Conservation (phyloP, 2,113 vertebrate genomes). For the Myiopsitta monachus region DNA sequence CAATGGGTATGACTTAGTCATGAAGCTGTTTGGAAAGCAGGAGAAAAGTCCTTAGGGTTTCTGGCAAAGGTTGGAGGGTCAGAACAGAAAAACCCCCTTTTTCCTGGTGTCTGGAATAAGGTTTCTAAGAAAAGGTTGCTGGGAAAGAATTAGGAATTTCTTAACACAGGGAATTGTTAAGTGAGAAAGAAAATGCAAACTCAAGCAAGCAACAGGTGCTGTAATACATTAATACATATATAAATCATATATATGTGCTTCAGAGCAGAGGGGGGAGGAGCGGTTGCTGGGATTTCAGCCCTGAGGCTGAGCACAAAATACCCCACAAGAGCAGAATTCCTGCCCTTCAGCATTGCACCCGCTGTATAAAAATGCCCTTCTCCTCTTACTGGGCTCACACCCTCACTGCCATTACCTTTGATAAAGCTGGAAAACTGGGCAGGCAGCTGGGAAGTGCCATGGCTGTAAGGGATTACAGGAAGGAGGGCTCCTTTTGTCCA, state of each 20-base stretch:
- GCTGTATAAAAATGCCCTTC: neutral
- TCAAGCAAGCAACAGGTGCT: accelerated
- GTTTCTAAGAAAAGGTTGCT: neutral
- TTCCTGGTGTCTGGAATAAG: neutral
- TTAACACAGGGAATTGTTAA: neutral
- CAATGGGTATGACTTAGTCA: accelerated
- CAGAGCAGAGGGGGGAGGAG: neutral
- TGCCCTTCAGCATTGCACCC: neutral
- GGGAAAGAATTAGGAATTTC: neutral
- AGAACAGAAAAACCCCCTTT: neutral
- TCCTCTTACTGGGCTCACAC: neutral
- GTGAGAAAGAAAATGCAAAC: neutral
- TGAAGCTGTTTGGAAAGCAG: neutral
- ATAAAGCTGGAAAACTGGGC: neutral
- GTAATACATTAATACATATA: neutral
- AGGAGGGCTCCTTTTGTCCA: neutral
- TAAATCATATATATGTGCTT: neutral
- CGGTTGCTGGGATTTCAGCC: neutral
- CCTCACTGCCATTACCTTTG: neutral
- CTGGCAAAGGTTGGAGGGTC: accelerated
- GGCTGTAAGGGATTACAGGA: neutral
- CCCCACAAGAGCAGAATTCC: neutral
- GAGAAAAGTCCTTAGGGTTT: accelerated
- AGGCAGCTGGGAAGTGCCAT: accelerated
- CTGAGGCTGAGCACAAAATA: too few species aligned